Percentiles rank a stretch among this genome's conserved stretches.
Conservation (phyloP, 2,888 invertebrate species). For the Augiades crinisus region DNA sequence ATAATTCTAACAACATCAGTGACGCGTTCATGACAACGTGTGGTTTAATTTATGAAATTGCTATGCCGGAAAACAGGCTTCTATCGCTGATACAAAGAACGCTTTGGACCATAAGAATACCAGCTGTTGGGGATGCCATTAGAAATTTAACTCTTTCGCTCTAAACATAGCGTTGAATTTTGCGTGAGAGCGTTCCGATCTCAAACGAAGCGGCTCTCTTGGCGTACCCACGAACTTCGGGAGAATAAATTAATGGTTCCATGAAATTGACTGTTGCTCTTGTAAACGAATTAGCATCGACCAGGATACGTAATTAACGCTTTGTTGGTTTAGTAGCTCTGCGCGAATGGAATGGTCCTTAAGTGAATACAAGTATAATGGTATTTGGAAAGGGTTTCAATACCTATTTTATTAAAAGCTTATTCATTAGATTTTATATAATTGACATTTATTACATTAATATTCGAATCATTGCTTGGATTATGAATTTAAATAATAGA, state of each 20-base stretch:
- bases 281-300: constrained; percentile 18
- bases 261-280: constrained; percentile 19
- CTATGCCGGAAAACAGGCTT: constrained; percentile 44
- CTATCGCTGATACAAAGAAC: constrained; percentile 26
- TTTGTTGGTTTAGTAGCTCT: background rate
- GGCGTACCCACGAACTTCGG: constrained; percentile 1
- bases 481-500: too few species aligned
- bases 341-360: background rate
- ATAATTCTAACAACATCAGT: constrained; percentile 36
- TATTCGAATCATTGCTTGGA: too few species aligned
- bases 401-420: background rate
- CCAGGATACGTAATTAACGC: constrained; percentile 2
- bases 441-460: too few species aligned
- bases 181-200: constrained; percentile 25
- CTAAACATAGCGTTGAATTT: constrained; percentile 48
- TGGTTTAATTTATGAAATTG: constrained; percentile 63
- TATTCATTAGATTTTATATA: too few species aligned
- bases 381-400: background rate
- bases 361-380: background rate
- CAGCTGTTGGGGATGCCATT: constrained; percentile 36
- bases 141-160: constrained; percentile 48
- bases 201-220: constrained; percentile 1
- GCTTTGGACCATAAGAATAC: constrained; percentile 32
- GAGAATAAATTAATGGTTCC: constrained; percentile 28
- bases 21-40: constrained; percentile 36